Conservation (phyloP, 2,797 vertebrate genomes). For the Sylvilagus floridanus region DNA sequence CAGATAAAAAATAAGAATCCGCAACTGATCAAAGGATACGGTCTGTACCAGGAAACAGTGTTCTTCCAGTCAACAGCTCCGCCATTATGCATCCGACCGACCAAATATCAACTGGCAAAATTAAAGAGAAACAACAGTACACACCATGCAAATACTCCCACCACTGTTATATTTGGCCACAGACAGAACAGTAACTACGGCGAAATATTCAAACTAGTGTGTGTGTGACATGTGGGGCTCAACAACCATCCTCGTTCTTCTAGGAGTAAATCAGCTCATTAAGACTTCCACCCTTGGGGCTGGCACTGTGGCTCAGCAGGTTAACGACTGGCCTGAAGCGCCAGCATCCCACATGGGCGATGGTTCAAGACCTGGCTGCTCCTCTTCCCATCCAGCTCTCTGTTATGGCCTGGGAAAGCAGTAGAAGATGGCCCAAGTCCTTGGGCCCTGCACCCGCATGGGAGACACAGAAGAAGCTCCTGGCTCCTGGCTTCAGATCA, state of each 20-base stretch:
- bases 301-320: too few species aligned
- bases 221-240: conserved; percentile 14
- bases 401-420: too few species aligned
- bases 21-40: conserved; percentile 95
- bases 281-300: not conserved
- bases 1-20: conserved; percentile 39
- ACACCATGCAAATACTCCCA: not conserved
- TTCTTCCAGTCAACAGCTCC: conserved; percentile 97
- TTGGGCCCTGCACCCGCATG: too few species aligned
- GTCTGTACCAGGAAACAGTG: conserved; percentile 98
- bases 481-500: too few species aligned
- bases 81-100: conserved; percentile 99
- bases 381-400: too few species aligned
- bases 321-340: too few species aligned
- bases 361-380: too few species aligned
- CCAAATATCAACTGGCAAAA: conserved; percentile 97
- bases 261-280: conserved; percentile 23
- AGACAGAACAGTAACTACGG: not conserved
- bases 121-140: conserved; percentile 61
- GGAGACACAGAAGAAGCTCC: too few species aligned
- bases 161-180: not conserved
- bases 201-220: conserved; percentile 31
- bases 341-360: too few species aligned
- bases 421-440: too few species aligned
- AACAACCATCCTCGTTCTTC: conserved; percentile 38